phyloP scores from a whole-genome alignment of 1,140 invertebrate species.

The Carcinoscorpius rotundicauda region DNA sequence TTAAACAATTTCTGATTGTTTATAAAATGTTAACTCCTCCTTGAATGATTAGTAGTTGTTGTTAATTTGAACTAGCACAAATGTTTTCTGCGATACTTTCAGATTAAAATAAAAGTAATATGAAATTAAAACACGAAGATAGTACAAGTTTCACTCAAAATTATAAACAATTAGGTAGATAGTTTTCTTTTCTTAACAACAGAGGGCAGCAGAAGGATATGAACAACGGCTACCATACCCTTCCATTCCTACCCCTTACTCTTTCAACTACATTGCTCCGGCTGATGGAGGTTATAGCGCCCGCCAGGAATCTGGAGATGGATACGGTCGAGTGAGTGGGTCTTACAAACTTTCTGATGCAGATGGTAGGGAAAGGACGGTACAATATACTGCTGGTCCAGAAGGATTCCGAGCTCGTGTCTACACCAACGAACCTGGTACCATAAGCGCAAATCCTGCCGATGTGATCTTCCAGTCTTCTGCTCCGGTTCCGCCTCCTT shows the following conservation, averaged over 20 bases:
- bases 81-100: too few relatives aligned
- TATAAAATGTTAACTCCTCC: too few relatives aligned
- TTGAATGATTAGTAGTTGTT: too few relatives aligned
- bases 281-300: constrained; percentile 3
- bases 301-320: constrained; percentile 9
- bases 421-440: background rate
- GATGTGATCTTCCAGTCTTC: background rate
- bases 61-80: too few relatives aligned
- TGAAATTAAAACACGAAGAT: too few relatives aligned
- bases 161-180: too few relatives aligned
- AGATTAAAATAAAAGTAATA: too few relatives aligned
- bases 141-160: too few relatives aligned
- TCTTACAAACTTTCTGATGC: constrained; percentile 20
- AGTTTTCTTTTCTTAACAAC: too few relatives aligned
- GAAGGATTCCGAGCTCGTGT: constrained; percentile 24
- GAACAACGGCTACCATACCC: too few relatives aligned
- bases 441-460: background rate
- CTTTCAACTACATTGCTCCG: constrained; percentile 26
- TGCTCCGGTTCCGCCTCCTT: background rate
- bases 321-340: constrained; percentile 15
- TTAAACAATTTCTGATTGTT: too few relatives aligned
- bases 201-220: too few relatives aligned
- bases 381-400: constrained; percentile 28
- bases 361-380: constrained; percentile 22
- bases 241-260: constrained; percentile 1